A percentile compares a stretch with the other conserved stretches of the same genome.
Evolutionary conservation across 2,888 invertebrate species (phyloP).

Genomic region (Hemaris fuciformis): DNA sequence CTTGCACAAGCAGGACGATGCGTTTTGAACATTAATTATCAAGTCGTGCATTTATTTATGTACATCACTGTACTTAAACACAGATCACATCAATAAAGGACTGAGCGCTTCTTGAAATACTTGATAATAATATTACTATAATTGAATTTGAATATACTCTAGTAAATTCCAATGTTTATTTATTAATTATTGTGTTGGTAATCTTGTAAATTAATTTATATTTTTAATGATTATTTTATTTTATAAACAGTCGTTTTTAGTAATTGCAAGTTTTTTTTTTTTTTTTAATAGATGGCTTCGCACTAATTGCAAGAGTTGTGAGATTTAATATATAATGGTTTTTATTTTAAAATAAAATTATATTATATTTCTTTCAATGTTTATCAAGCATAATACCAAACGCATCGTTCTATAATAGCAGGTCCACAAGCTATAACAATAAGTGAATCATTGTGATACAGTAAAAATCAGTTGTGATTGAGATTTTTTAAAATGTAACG

Average conservation of each 20-base stretch:
- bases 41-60: not conserved
- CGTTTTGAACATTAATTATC: not conserved
- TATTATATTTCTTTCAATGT: not conserved
- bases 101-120: not conserved
- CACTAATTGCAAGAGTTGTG: not conserved
- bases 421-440: not conserved
- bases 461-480: conserved; percentile 6
- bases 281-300: too few relatives aligned
- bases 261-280: too few relatives aligned
- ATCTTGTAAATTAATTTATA: not conserved
- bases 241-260: not conserved
- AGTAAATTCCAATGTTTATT: not conserved
- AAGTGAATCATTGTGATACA: conserved; percentile 1
- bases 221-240: not conserved
- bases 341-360: not conserved
- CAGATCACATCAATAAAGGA: not conserved
- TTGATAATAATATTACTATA: too few relatives aligned
- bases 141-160: not conserved
- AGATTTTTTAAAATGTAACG: not conserved
- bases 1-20: conserved; percentile 3
- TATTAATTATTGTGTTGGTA: not conserved
- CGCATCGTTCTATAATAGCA: not conserved
- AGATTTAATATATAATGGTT: not conserved
- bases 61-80: not conserved
- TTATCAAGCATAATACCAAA: not conserved